Percentiles rank a stretch among this genome's conserved stretches.
These are phyloP conservation scores for Salvator merianae DNA, from an alignment of 2,113 vertebrate species.

Conservation along the genomic window DNA sequence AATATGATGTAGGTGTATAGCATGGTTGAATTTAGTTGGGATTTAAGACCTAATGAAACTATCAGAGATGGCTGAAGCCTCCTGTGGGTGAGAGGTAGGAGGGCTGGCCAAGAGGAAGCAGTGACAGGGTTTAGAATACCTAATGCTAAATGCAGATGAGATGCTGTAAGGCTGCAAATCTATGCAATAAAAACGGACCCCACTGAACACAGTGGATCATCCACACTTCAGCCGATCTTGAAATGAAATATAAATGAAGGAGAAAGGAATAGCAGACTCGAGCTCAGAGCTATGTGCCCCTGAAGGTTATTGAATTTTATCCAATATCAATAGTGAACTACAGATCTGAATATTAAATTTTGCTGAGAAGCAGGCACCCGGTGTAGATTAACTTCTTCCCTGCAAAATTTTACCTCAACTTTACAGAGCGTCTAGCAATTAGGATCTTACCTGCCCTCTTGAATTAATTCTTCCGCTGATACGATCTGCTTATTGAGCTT, in stretches of 20 bases:
- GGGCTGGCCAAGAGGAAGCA: background rate
- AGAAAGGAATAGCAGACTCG: no score
- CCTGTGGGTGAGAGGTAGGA: no score
- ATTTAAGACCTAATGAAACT: background rate
- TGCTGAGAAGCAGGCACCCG: background rate
- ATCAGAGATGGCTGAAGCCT: no score
- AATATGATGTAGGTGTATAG: background rate
- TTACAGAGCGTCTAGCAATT: background rate
- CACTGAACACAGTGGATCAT: no score
- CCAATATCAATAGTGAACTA: background rate
- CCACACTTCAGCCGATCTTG: no score
- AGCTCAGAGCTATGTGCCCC: no score
- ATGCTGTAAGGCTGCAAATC: no score
- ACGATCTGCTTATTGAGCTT: conserved; percentile 94
- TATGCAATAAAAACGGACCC: no score
- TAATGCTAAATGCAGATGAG: no score
- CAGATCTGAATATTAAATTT: background rate
- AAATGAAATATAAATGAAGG: no score
- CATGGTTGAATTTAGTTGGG: background rate
- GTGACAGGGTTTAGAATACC: no score
- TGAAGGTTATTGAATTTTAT: background rate
- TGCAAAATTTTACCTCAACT: background rate
- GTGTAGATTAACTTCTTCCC: background rate
- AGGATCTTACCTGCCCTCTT: conserved; percentile 85
- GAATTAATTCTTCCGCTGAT: conserved; percentile 90